A percentile compares a stretch with the other conserved stretches of the same genome.
Conservation (phyloP, 2,888 invertebrate species). For the Aethes cnicana region DNA sequence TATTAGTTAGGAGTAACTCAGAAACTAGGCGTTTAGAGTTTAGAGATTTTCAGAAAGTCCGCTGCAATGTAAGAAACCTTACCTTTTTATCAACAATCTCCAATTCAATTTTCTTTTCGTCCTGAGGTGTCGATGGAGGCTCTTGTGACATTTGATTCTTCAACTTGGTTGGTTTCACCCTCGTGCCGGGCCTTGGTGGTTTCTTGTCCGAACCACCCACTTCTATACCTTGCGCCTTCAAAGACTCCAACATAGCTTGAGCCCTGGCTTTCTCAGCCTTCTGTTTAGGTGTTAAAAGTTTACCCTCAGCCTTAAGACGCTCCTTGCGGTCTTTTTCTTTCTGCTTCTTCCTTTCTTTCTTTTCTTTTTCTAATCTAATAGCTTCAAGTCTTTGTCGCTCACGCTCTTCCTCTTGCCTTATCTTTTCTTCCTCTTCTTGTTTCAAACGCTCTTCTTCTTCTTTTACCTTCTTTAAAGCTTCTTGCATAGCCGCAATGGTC, state of each 20-base stretch:
- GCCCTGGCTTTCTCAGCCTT: conserved; percentile 94
- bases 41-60: too few species aligned
- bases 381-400: conserved; percentile 89
- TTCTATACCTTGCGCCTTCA: conserved; percentile 94
- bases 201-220: conserved; percentile 87
- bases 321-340: conserved; percentile 96
- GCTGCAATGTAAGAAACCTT: conserved; percentile 14
- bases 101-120: conserved; percentile 74
- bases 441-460: conserved; percentile 92
- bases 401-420: conserved; percentile 87
- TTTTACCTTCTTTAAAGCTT: conserved; percentile 92
- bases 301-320: conserved; percentile 97
- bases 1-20: too few species aligned
- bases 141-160: conserved; percentile 85
- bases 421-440: conserved; percentile 91
- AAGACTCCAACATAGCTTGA: conserved; percentile 92
- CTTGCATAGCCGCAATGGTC: conserved; percentile 95
- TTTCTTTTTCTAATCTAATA: conserved; percentile 91
- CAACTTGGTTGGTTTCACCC: conserved; percentile 87
- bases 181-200: conserved; percentile 86
- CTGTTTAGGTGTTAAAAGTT: conserved; percentile 95
- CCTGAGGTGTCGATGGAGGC: conserved; percentile 71
- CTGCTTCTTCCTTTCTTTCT: conserved; percentile 93
- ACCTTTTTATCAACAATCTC: conserved; percentile 80
- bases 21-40: too few species aligned